Conservation (phyloP, 2,113 vertebrate species). For the Heterocephalus glaber region DNA sequence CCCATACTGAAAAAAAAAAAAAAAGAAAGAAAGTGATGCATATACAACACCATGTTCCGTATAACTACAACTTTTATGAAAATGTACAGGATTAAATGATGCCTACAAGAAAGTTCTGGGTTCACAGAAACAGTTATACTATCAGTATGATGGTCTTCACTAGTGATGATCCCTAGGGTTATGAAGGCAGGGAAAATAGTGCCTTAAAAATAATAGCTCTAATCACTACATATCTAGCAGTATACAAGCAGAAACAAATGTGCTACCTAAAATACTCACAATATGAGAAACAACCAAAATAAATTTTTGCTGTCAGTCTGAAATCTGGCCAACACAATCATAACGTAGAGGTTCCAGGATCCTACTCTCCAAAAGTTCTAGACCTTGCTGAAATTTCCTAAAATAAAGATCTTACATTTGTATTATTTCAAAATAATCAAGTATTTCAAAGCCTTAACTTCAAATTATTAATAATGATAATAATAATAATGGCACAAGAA, state of each 20-base stretch:
- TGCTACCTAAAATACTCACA: neutral
- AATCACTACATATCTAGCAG: neutral
- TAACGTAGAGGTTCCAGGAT: neutral
- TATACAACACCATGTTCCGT: neutral
- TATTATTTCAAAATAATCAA: constrained; percentile 35
- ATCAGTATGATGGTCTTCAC: constrained; percentile 47
- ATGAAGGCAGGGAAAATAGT: neutral
- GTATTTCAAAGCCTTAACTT: constrained; percentile 37
- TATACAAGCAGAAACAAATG: neutral
- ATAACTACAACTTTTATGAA: constrained; percentile 27
- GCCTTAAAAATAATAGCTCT: neutral
- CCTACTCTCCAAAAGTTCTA: constrained; percentile 13
- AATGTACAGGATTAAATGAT: constrained; percentile 10
- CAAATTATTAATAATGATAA: neutral
- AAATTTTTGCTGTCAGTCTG: neutral
- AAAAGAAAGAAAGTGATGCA: constrained; percentile 24
- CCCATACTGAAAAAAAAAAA: no score
- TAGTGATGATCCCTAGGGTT: constrained; percentile 62
- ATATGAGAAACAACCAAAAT: constrained; percentile 5
- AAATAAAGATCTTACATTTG: constrained; percentile 8
- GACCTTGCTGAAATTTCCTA: neutral
- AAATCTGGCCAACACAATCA: neutral
- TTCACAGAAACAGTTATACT: constrained; percentile 31
- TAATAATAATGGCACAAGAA: neutral
- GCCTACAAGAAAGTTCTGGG: neutral